These are phyloP conservation scores for Catharus ustulatus DNA, from an alignment of 2,797 vertebrate genomes.

Conservation along the genomic window DNA sequence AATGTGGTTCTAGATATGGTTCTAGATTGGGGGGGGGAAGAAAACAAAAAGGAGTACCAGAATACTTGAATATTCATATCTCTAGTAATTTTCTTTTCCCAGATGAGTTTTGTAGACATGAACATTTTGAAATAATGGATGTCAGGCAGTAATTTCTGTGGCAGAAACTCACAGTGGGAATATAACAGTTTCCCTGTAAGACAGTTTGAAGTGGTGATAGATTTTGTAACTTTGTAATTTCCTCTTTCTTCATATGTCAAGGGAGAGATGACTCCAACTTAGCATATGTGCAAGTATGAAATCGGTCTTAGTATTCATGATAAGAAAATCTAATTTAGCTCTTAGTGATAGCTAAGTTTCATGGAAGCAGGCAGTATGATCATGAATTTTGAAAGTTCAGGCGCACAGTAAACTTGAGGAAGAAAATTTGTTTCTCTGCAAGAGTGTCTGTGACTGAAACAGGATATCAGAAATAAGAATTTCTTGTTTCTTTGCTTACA, in stretches of 20 bases:
- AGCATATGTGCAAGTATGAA: not conserved
- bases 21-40: fast-evolving
- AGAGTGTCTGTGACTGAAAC: not conserved
- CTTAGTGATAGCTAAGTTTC: not conserved
- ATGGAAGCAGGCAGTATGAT: not conserved
- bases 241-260: not conserved
- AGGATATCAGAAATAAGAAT: not conserved
- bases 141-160: not conserved
- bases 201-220: not conserved
- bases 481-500: not conserved
- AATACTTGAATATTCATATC: not conserved
- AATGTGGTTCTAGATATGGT: not conserved
- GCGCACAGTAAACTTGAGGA: not conserved
- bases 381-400: not conserved
- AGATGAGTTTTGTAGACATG: not conserved
- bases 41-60: not conserved
- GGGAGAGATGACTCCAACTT: not conserved
- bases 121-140: not conserved
- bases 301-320: not conserved
- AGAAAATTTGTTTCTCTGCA: not conserved
- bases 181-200: not conserved
- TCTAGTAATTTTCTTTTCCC: not conserved
- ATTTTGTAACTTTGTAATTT: not conserved
- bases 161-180: not conserved
- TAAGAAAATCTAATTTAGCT: not conserved